A percentile compares a stretch with the other conserved stretches of the same genome.
Evolutionary conservation across 2,888 invertebrate species (phyloP).

Genomic region (Ormyrus thymus): DNA sequence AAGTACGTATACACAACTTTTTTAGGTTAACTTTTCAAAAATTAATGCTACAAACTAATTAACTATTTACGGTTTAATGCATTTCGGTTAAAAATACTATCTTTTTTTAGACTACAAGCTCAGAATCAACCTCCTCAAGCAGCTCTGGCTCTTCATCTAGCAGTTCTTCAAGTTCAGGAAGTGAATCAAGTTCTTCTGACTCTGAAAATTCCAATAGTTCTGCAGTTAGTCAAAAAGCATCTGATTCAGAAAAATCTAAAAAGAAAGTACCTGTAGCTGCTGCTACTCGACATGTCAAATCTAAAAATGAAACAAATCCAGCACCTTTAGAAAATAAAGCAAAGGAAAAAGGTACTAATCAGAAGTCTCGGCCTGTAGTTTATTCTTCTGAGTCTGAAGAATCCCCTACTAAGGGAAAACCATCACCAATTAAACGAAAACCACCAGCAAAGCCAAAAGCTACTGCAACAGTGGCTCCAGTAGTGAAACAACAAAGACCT

Average conservation of each 20-base stretch:
- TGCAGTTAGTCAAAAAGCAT: conserved; percentile 69
- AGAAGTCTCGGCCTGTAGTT: conserved; percentile 65
- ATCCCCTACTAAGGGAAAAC: conserved; percentile 69
- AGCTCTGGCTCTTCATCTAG: conserved; percentile 72
- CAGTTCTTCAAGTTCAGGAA: conserved; percentile 72
- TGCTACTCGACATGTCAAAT: conserved; percentile 66
- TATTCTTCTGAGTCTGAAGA: conserved; percentile 73
- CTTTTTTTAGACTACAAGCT: conserved; percentile 69
- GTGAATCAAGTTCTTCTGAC: conserved; percentile 72
- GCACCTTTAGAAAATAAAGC: conserved; percentile 64
- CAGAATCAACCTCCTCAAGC: conserved; percentile 71
- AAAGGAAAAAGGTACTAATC: conserved; percentile 65
- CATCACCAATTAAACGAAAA: conserved; percentile 76
- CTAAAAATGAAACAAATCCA: conserved; percentile 64
- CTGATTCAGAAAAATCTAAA: conserved; percentile 69
- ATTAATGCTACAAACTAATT: conserved; percentile 22
- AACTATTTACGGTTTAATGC: not conserved
- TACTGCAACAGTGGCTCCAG: conserved; percentile 79
- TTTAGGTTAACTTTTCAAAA: conserved; percentile 54
- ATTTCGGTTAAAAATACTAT: not conserved
- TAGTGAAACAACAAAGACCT: conserved; percentile 76
- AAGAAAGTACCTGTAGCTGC: conserved; percentile 61
- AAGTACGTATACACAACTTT: conserved; percentile 62
- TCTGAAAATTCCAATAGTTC: conserved; percentile 72
- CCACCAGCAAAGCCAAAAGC: conserved; percentile 80